Evolutionary conservation across 37 sponge, comb jelly and placozoan genomes (phyloP).

Genomic region (Beroe ovata): DNA sequence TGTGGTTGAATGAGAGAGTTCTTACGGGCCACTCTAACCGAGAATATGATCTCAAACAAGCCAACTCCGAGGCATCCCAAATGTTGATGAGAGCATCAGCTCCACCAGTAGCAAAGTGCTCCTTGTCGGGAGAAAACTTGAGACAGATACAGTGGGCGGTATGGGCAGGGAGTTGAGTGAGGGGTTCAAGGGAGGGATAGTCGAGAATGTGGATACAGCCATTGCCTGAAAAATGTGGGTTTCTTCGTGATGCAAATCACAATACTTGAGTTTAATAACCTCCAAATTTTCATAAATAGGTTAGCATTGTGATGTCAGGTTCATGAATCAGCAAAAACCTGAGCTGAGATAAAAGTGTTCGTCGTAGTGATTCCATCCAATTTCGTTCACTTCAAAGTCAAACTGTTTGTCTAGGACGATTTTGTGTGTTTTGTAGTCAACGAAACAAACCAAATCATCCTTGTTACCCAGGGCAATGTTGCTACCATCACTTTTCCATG

Average conservation of each 20-base stretch:
- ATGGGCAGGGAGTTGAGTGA: constrained; percentile 82
- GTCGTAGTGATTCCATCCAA: constrained; percentile 84
- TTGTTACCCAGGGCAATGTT: constrained; percentile 99
- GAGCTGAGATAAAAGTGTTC: constrained; percentile 87
- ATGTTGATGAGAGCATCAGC: constrained; percentile 94
- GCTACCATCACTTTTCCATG: constrained; percentile 92
- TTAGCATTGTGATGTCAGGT: too few relatives aligned
- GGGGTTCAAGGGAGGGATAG: constrained; percentile 65
- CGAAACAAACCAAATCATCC: constrained; percentile 90
- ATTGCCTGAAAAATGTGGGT: constrained; percentile 47
- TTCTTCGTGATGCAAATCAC: too few relatives aligned
- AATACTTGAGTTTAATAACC: too few relatives aligned
- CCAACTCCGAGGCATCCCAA: constrained; percentile 89
- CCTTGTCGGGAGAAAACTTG: constrained; percentile 86
- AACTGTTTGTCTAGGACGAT: constrained; percentile 85
- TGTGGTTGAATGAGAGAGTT: constrained; percentile 90
- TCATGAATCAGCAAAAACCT: too few relatives aligned
- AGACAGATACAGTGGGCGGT: constrained; percentile 98
- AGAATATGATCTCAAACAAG: constrained; percentile 87
- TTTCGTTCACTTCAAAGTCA: constrained; percentile 97
- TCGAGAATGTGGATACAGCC: constrained; percentile 28
- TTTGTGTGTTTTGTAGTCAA: constrained; percentile 84
- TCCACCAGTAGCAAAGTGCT: constrained; percentile 97
- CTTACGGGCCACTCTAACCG: constrained; percentile 98
- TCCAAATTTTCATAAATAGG: too few relatives aligned